A percentile compares a stretch with the other conserved stretches of the same genome.
These are phyloP conservation scores for Myotis myotis DNA, from an alignment of 2,797 vertebrate genomes.

Conservation along the genomic window DNA sequence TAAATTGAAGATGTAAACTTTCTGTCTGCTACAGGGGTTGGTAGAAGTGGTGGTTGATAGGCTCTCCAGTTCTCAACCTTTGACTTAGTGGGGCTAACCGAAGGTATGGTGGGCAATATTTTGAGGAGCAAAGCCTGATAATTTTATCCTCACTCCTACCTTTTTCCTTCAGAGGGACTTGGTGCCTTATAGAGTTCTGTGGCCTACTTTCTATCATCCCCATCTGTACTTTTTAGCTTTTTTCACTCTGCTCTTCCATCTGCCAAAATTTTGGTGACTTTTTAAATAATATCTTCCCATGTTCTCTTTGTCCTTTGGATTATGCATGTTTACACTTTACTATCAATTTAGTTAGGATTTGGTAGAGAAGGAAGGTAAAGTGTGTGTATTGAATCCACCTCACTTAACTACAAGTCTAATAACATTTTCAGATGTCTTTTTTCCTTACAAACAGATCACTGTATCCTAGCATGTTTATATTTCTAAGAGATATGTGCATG, in stretches of 20 bases:
- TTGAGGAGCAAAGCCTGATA: background rate
- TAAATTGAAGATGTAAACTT: background rate
- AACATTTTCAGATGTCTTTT: constrained; percentile 34
- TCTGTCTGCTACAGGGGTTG: background rate
- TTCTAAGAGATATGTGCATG: constrained; percentile 70
- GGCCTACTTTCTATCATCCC: background rate
- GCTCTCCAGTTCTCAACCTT: background rate
- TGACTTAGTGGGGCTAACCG: background rate
- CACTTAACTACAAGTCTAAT: background rate
- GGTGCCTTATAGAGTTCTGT: background rate
- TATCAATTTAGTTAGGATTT: background rate
- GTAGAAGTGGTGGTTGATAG: background rate
- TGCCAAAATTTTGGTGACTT: background rate
- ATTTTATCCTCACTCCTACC: background rate
- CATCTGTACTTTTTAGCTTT: background rate
- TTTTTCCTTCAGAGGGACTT: background rate
- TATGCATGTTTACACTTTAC: background rate
- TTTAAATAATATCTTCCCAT: background rate
- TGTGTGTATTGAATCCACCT: background rate
- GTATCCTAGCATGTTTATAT: constrained; percentile 56
- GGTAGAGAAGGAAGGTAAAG: background rate
- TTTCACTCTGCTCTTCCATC: background rate
- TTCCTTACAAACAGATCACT: constrained; percentile 36
- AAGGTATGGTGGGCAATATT: no score
- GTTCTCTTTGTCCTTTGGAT: background rate